Evolutionary conservation across 2,113 vertebrate species (phyloP), one percentile per base, ranked within the genome.

Genomic region (Bufo bufo): DNA sequence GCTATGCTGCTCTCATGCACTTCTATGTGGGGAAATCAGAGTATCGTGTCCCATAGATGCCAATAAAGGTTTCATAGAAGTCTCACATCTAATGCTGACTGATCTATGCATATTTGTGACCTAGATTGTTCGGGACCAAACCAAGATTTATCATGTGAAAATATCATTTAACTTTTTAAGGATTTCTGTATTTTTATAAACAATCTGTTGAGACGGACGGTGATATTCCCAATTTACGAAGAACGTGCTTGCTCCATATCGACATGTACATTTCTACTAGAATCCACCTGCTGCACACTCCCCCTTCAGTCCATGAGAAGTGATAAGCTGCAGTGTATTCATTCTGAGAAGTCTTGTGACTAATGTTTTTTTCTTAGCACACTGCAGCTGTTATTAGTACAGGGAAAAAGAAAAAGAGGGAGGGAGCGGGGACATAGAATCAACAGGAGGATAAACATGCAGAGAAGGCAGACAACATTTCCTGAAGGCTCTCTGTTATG

Each of bases 291-390:
- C 80, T 82, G 74, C 87, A 65, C 87, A 88, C 77, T 82, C 86
- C 47, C 54, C 87, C 59, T 54, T 47, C 16, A 69, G 87, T 65
- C 47, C 87, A 69, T 63, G 82, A 89, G 59, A 78, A 84, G 45
- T 33, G 82, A 84, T 78, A 82, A 87, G 86, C 33, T 33, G 33
- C 86, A 63, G 7, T 75, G 79, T 52, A 82, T 65, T 89, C 85
- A 77, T 89, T 89, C 87, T 84, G 87, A 88, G 87, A 88, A 88
- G 58, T 78, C 87, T 84, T 89, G 81, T 89, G 87, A 89, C 87
- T 84, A 84, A 89, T 89, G 87, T 78, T 88, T 82, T 33, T 88
- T 89, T 78, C 82, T 84, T 89, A 84, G 81, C 81, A 84, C 72
- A 59, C 72, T 78, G 87, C 87, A 89, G 87, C 87, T 89, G 87